Conservation (phyloP, 2,797 vertebrate species). For the Echiichthys vipera region DNA sequence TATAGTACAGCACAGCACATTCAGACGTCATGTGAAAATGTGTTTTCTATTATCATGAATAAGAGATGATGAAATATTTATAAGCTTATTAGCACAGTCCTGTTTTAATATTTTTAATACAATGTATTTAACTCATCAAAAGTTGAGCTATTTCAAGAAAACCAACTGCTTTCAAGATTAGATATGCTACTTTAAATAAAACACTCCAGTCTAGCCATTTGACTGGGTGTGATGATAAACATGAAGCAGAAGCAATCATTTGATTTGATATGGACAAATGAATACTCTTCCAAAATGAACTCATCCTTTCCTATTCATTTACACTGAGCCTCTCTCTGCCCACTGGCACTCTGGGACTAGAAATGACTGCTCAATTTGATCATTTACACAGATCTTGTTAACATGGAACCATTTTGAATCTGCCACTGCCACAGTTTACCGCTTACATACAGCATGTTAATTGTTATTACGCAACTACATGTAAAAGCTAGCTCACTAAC, state of each 20-base stretch:
- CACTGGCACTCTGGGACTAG: conserved; percentile 32
- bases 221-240: conserved; percentile 34
- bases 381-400: conserved; percentile 58
- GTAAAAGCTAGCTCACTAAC: conserved; percentile 43
- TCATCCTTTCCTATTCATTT: conserved; percentile 45
- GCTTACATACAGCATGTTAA: conserved; percentile 44
- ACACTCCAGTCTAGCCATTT: conserved; percentile 6
- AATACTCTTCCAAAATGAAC: conserved; percentile 42
- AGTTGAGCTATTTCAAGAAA: conserved; percentile 7
- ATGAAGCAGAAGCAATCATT: conserved; percentile 42
- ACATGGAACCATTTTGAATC: conserved; percentile 28
- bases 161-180: conserved; percentile 5
- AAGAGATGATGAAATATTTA: not conserved
- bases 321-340: conserved; percentile 38
- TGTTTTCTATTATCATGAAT: no score
- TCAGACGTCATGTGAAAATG: no score
- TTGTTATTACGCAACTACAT: conserved; percentile 36
- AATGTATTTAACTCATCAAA: conserved; percentile 2
- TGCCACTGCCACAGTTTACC: conserved; percentile 4
- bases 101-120: not conserved
- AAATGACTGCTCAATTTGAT: conserved; percentile 48
- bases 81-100: not conserved
- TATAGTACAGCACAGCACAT: not conserved
- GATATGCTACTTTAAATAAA: conserved; percentile 34
- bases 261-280: conserved; percentile 63